Conservation (phyloP, 2,797 vertebrate genomes). For the Lutjanus campechanus region DNA sequence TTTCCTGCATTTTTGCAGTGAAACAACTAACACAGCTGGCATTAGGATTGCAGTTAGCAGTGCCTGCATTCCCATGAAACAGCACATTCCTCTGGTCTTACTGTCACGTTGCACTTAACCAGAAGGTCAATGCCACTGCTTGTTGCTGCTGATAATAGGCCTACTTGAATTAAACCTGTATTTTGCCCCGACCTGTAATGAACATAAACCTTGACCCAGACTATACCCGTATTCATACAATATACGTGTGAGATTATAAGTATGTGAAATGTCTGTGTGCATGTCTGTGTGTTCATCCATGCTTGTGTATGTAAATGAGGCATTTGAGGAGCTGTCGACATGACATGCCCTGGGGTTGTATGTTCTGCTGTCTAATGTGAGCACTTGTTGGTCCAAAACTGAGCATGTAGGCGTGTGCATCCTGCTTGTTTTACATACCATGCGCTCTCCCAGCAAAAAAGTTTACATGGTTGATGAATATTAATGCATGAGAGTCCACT, state of each 20-base stretch:
- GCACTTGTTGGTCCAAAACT: not conserved
- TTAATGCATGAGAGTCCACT: conserved; percentile 1
- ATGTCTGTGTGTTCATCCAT: not conserved
- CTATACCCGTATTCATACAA: not conserved
- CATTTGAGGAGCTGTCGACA: conserved; percentile 34
- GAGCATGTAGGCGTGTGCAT: conserved; percentile 11
- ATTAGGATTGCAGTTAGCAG: conserved; percentile 28
- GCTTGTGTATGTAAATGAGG: conserved; percentile 7
- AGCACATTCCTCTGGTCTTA: conserved; percentile 73
- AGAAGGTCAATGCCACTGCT: conserved; percentile 48
- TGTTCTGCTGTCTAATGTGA: conserved; percentile 26
- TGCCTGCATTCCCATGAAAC: conserved; percentile 56
- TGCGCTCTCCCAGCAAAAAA: conserved; percentile 9
- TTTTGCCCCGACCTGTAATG: not conserved
- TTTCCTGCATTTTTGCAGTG: conserved; percentile 41
- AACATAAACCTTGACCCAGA: conserved; percentile 16
- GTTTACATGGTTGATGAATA: conserved; percentile 19
- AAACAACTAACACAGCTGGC: conserved; percentile 39
- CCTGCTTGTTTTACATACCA: conserved; percentile 8
- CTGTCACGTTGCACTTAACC: conserved; percentile 59
- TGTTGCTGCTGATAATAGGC: conserved; percentile 46
- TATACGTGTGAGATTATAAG: not conserved
- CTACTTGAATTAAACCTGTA: conserved; percentile 39
- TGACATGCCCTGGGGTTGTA: conserved; percentile 4
- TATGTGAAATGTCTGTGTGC: not conserved